Conservation (phyloP, 1,140 invertebrate genomes). For the Drosophila mayri region DNA sequence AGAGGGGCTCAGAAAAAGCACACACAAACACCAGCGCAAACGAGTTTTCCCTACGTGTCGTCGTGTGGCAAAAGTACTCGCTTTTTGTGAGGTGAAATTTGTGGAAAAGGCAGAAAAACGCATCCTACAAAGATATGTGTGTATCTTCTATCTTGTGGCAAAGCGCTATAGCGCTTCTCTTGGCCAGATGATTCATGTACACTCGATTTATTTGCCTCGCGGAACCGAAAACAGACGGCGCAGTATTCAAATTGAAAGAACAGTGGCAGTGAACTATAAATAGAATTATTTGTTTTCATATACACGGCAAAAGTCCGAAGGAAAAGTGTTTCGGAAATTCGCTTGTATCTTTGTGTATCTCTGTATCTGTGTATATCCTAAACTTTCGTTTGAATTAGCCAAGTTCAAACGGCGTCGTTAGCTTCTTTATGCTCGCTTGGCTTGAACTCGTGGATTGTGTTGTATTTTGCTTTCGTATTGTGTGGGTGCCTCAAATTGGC, state of each 20-base stretch:
- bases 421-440: constrained; percentile 48
- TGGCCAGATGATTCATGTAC: constrained; percentile 70
- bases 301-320: constrained; percentile 66
- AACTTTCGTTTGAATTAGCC: constrained; percentile 66
- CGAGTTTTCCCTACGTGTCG: constrained; percentile 62
- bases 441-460: constrained; percentile 57
- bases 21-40: constrained; percentile 47
- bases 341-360: constrained; percentile 15
- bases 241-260: constrained; percentile 73
- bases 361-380: constrained; percentile 16
- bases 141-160: constrained; percentile 21
- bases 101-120: constrained; percentile 65
- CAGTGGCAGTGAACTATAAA: constrained; percentile 83
- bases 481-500: constrained; percentile 60
- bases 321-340: constrained; percentile 58
- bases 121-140: constrained; percentile 58
- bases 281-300: constrained; percentile 83
- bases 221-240: constrained; percentile 44
- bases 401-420: constrained; percentile 67
- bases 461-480: constrained; percentile 8
- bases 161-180: constrained; percentile 8
- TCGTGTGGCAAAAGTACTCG: constrained; percentile 56
- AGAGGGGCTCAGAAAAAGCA: constrained; percentile 64
- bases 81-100: constrained; percentile 75
- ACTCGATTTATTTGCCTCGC: constrained; percentile 46